phyloP scores from a whole-genome alignment of 2,113 vertebrate genomes.

The Xiphophorus couchianus region DNA sequence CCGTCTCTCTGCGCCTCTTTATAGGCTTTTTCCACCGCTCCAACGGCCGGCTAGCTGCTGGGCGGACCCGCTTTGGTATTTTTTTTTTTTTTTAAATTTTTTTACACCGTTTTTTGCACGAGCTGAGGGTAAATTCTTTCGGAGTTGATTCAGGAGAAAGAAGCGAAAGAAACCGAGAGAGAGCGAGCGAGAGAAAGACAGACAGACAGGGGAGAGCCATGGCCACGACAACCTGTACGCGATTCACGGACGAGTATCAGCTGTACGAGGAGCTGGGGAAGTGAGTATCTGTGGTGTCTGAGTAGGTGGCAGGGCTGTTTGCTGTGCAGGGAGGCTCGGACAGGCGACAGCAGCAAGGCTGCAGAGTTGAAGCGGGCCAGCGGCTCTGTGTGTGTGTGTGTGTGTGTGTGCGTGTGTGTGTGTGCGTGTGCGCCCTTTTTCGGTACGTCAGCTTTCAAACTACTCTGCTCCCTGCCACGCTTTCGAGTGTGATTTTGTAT shows the following conservation, averaged over 20 bases:
- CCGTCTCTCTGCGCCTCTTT: slow-evolving; percentile 34
- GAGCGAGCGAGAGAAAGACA: slow-evolving; percentile 9
- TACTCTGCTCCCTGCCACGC: slow-evolving; percentile 15
- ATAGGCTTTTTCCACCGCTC: slow-evolving; percentile 38
- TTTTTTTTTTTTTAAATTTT: background rate
- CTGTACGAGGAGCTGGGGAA: slow-evolving; percentile 96
- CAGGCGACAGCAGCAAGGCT: background rate
- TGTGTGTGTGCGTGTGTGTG: background rate
- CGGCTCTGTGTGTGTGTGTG: background rate
- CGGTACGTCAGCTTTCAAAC: slow-evolving; percentile 55
- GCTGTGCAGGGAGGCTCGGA: background rate
- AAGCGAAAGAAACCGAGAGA: slow-evolving; percentile 14
- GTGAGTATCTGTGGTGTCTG: slow-evolving; percentile 77
- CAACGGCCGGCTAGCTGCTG: slow-evolving; percentile 49
- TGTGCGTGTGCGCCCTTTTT: slow-evolving; percentile 30
- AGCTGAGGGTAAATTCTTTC: background rate
- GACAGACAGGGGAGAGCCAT: slow-evolving; percentile 77
- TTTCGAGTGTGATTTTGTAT: background rate
- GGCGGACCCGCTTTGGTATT: slow-evolving; percentile 33
- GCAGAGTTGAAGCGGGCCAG: slow-evolving; percentile 20
- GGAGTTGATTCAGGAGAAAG: slow-evolving; percentile 33
- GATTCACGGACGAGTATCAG: slow-evolving; percentile 95
- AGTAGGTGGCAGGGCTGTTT: too few relatives aligned
- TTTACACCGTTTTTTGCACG: slow-evolving; percentile 8
- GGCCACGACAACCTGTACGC: slow-evolving; percentile 93